Percentiles rank a stretch among this genome's conserved stretches.
Evolutionary conservation across 2,113 vertebrate genomes (phyloP).

Genomic region (Pitta sordida): DNA sequence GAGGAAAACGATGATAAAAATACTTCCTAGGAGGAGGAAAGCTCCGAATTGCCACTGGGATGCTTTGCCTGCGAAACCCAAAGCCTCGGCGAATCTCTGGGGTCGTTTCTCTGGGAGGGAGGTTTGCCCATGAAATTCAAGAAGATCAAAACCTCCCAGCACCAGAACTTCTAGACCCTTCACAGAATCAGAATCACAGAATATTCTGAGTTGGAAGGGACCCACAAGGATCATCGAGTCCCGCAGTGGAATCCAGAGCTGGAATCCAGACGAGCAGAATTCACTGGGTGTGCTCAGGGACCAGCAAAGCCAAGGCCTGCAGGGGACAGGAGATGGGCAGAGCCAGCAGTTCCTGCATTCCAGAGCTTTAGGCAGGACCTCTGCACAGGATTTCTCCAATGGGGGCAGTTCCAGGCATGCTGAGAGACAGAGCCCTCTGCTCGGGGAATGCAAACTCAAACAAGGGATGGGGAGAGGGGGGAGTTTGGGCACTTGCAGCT

Average conservation of each 20-base stretch:
- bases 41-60: not conserved
- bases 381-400: not conserved
- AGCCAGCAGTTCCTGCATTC: conserved; percentile 13
- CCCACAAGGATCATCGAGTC: too few relatives aligned
- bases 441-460: not conserved
- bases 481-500: not conserved
- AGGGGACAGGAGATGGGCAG: not conserved
- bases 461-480: too few relatives aligned
- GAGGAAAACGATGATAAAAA: not conserved
- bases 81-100: not conserved
- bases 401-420: conserved; percentile 37
- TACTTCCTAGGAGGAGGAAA: not conserved
- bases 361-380: not conserved
- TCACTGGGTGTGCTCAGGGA: not conserved
- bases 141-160: not conserved
- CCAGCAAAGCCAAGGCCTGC: not conserved
- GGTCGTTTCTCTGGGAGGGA: not conserved
- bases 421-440: not conserved
- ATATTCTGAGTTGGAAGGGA: too few relatives aligned
- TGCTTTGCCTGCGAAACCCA: not conserved
- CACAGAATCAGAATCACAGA: too few relatives aligned
- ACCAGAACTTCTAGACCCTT: not conserved
- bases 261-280: fast-evolving
- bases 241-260: not conserved
- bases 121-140: not conserved